Percentiles rank a stretch among this genome's conserved stretches.
phyloP scores from a whole-genome alignment of 2,888 invertebrate species.

The Drosophila maculinotata region DNA sequence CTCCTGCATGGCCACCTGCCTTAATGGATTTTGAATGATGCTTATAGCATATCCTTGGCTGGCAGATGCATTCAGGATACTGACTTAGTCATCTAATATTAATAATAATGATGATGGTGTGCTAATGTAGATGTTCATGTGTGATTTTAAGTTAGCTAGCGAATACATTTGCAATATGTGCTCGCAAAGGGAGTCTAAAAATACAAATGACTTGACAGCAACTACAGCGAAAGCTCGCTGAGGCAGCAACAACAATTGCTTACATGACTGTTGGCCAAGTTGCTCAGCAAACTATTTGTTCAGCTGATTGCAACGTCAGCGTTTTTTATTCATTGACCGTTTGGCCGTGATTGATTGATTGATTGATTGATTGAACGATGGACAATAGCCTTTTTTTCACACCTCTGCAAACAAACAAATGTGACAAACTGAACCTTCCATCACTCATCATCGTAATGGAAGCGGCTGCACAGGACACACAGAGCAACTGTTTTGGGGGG shows the following conservation, averaged over 20 bases:
- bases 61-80: neutral
- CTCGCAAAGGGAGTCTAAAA: no score
- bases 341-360: constrained; percentile 48
- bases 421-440: constrained; percentile 4
- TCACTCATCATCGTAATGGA: constrained; percentile 47
- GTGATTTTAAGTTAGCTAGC: constrained; percentile 34
- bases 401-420: constrained; percentile 45
- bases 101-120: constrained; percentile 34
- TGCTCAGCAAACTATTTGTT: constrained; percentile 55
- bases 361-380: constrained; percentile 45
- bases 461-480: constrained; percentile 27
- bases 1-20: neutral
- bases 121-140: constrained; percentile 45
- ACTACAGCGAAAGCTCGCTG: neutral
- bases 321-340: constrained; percentile 27
- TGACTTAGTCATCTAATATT: constrained; percentile 7
- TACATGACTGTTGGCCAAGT: constrained; percentile 8
- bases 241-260: neutral
- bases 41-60: neutral
- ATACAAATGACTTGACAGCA: constrained; percentile 42
- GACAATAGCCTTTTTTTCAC: constrained; percentile 14
- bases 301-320: constrained; percentile 62
- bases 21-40: constrained; percentile 2
- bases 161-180: constrained; percentile 5
- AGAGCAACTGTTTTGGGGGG: constrained; percentile 25